A percentile compares a stretch with the other conserved stretches of the same genome.
phyloP scores from a whole-genome alignment of 2,888 invertebrate species.

The Choristoneura rosaceana region DNA sequence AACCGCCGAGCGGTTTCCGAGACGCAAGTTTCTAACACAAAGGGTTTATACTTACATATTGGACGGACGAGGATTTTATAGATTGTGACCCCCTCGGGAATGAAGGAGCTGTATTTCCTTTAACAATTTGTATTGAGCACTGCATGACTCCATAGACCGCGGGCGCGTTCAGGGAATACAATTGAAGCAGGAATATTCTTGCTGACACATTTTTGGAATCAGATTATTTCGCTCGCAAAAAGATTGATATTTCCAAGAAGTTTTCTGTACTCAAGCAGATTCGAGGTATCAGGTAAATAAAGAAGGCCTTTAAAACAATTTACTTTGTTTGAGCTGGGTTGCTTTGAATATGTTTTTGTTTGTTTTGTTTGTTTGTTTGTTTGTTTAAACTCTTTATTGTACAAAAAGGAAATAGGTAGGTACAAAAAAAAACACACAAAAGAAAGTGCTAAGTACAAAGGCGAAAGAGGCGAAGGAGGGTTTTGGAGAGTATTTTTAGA shows the following conservation, averaged over 20 bases:
- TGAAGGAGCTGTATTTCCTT: constrained; percentile 48
- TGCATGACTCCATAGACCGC: constrained; percentile 30
- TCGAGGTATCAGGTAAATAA: not conserved
- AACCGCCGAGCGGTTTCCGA: not conserved
- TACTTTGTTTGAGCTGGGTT: not conserved
- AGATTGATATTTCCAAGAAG: constrained; percentile 5
- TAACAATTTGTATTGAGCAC: constrained; percentile 50
- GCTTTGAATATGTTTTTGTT: not conserved
- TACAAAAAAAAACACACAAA: too few relatives aligned
- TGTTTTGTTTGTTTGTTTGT: not conserved
- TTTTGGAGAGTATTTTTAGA: not conserved
- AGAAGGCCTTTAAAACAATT: not conserved
- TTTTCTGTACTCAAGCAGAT: not conserved
- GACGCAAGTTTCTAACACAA: constrained; percentile 50
- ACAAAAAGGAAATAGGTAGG: too few relatives aligned
- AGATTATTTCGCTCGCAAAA: constrained; percentile 10
- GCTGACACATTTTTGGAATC: constrained; percentile 13
- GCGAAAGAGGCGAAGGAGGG: too few relatives aligned
- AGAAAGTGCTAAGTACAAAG: too few relatives aligned
- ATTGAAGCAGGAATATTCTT: constrained; percentile 25
- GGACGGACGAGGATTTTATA: constrained; percentile 61
- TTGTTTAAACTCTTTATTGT: too few relatives aligned
- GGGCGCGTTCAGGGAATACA: constrained; percentile 19
- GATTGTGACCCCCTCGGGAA: constrained; percentile 59
- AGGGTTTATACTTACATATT: constrained; percentile 57